Conservation (phyloP, 2,888 invertebrate genomes). For the Balanococcus diminutus region DNA sequence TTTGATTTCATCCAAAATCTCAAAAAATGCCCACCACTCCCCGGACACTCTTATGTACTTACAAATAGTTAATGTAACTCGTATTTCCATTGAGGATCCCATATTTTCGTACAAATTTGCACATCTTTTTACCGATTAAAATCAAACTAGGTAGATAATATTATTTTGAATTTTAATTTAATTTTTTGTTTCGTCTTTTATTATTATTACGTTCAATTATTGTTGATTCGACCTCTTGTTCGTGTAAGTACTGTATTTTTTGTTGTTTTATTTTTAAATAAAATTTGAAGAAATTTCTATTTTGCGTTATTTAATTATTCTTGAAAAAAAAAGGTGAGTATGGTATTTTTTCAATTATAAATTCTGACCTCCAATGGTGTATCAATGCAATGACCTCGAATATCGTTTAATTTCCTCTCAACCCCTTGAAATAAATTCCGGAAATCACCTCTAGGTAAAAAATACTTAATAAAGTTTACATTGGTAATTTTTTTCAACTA, state of each 20-base stretch:
- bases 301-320: not conserved
- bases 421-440: not conserved
- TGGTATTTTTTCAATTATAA: not conserved
- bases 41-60: too few species aligned
- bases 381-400: not conserved
- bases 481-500: not conserved
- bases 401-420: not conserved
- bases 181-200: not conserved
- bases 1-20: too few species aligned
- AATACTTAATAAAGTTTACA: not conserved
- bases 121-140: not conserved
- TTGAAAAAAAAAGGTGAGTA: not conserved
- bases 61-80: not conserved
- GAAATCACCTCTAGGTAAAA: not conserved
- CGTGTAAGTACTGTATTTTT: conserved; percentile 14
- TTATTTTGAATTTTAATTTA: not conserved
- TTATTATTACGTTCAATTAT: conserved; percentile 20
- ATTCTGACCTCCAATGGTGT: not conserved
- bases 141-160: not conserved
- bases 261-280: conserved; percentile 29
- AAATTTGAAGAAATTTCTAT: not conserved
- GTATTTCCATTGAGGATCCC: not conserved
- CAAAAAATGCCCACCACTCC: too few species aligned
- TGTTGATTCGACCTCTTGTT: conserved; percentile 22
- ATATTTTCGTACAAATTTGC: not conserved